phyloP scores from a whole-genome alignment of 1,140 invertebrate genomes.

The Bombus picipes region DNA sequence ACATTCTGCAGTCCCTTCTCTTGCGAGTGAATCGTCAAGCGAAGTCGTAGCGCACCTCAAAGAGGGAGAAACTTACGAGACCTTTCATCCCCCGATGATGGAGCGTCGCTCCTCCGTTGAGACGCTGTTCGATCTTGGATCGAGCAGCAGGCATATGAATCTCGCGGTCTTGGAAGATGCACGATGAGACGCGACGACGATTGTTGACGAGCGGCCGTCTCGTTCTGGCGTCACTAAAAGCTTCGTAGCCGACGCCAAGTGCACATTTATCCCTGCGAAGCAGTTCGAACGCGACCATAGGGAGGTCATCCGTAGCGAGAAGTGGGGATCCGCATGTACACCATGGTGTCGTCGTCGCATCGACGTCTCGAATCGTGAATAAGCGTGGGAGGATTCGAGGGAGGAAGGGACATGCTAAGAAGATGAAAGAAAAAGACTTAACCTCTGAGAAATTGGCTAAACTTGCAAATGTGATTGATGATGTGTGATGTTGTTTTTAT shows the following conservation, averaged over 20 bases:
- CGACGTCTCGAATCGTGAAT: slow-evolving; percentile 18
- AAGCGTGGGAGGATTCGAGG: slow-evolving; percentile 47
- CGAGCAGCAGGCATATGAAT: background rate
- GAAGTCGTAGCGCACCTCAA: background rate
- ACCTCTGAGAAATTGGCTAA: background rate
- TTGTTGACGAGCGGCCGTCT: slow-evolving; percentile 47
- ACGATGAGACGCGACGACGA: slow-evolving; percentile 26
- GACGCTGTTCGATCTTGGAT: background rate
- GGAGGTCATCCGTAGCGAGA: slow-evolving; percentile 62
- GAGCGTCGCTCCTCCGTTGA: background rate
- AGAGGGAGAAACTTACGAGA: slow-evolving; percentile 46
- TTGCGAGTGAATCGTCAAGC: background rate
- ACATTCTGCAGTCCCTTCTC: background rate
- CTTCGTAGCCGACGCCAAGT: slow-evolving; percentile 64
- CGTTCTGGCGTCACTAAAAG: slow-evolving; percentile 66
- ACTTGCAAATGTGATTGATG: background rate
- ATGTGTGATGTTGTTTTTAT: background rate
- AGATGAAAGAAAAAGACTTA: background rate
- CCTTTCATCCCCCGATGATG: background rate
- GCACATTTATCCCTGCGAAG: slow-evolving; percentile 69
- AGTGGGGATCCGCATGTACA: slow-evolving; percentile 57
- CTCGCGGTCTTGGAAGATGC: slow-evolving; percentile 11
- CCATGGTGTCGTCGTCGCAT: slow-evolving; percentile 54
- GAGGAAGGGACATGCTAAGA: background rate
- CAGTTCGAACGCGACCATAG: slow-evolving; percentile 63